Base-by-base conservation (phyloP, 2,113 vertebrate genomes). In the Oreochromis spilurus region DNA sequence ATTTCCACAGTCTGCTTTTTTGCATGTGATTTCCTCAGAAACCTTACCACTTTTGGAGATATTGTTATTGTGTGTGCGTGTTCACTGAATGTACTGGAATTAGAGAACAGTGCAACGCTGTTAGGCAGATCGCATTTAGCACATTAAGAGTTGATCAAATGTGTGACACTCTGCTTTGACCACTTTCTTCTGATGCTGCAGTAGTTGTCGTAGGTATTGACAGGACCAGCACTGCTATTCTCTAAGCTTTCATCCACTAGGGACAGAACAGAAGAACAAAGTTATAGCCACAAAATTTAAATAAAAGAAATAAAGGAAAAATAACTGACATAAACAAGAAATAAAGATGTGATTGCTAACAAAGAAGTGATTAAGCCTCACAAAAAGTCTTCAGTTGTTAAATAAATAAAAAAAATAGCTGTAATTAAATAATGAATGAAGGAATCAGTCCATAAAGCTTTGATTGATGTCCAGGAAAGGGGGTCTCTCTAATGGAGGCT, bases 391-490 rank as follows among this genome's bases (percentile, higher is more conserved):
- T 94, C 91, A 81, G 87, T 88, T 90, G 89, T 92, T 92, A 90
- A 93, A 95, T 94, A 96, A 96, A 96, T 93, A 95, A 95, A 95
- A 91, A 91, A 94, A 96, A 95, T 93, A 90, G 91, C 86, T 81
- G 94, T 95, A 95, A 96, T 95, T 94, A 95, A 95, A 95, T 95
- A 95, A 96, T 95, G 92, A 96, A 96, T 92, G 93, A 94, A 94
- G 92, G 93, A 94, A 95, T 91, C 92, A 91, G 94, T 89, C 93
- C 93, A 94, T 93, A 95, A 96, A 94, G 95, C 95, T 77, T 91
- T 99, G 98, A 99, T 98, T 99, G 98, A 98, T 97, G 98, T 95
- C 96, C 97, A 94, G 93, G 96, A 97, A 97, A 97, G 97, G 97
- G 94, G 95, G 89, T 92, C 96, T 97, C 95, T 96, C 96, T 97